Conservation (phyloP, 2,113 vertebrate species). For the Albula glossodonta region DNA sequence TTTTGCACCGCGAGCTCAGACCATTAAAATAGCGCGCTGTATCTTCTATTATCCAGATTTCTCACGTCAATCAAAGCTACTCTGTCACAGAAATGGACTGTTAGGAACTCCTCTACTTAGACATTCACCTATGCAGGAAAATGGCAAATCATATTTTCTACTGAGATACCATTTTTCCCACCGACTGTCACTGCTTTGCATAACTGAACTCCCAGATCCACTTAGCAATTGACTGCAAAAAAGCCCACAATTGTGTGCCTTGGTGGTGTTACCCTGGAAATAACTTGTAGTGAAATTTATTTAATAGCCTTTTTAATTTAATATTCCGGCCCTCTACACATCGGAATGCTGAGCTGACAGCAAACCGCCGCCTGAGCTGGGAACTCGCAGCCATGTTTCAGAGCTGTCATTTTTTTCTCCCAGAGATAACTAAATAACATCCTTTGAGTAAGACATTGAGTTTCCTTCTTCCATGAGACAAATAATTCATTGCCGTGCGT, state of each 20-base stretch:
- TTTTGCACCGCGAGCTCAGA: no score
- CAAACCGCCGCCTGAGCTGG: neutral
- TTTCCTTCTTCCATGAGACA: neutral
- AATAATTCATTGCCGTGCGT: neutral
- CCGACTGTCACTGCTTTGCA: neutral
- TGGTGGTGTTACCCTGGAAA: neutral
- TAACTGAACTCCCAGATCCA: neutral
- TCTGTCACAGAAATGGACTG: neutral
- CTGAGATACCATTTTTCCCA: neutral
- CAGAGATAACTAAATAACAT: neutral
- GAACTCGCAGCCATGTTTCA: neutral
- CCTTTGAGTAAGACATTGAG: constrained; percentile 7
- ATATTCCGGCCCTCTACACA: neutral
- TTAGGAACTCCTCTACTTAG: neutral
- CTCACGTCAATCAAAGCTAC: neutral
- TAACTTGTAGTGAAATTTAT: neutral
- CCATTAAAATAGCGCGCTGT: neutral
- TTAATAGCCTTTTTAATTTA: neutral
- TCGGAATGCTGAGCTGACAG: neutral
- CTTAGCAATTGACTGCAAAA: neutral
- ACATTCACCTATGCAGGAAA: neutral
- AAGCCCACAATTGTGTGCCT: neutral
- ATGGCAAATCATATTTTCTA: neutral
- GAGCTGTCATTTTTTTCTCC: neutral
- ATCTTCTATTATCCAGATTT: neutral